These are phyloP conservation scores for Asteroscopus sphinx DNA, from an alignment of 2,888 invertebrate species.

Conservation along the genomic window DNA sequence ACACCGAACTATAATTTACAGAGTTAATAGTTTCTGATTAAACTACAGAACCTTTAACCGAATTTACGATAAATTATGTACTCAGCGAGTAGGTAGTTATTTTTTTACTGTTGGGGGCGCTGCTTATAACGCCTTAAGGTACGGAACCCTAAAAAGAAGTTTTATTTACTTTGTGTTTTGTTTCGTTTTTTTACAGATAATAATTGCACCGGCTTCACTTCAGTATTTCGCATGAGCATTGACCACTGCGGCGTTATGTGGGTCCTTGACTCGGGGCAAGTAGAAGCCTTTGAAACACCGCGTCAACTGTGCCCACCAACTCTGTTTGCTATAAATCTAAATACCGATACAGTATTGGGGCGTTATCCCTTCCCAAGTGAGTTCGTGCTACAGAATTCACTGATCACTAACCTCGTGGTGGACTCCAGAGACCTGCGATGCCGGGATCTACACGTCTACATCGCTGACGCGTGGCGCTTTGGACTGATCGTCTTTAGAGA, in stretches of 20 bases:
- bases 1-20: too few species aligned
- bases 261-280: slow-evolving; percentile 94
- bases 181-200: slow-evolving; percentile 70
- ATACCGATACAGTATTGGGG: slow-evolving; percentile 91
- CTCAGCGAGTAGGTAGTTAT: too few species aligned
- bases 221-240: slow-evolving; percentile 94
- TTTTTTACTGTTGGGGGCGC: too few species aligned
- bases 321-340: slow-evolving; percentile 92
- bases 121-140: too few species aligned
- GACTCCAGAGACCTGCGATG: slow-evolving; percentile 91
- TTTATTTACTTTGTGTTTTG: slow-evolving; percentile 1
- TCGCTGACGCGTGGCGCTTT: slow-evolving; percentile 92
- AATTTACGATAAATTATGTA: too few species aligned
- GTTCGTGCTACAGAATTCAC: slow-evolving; percentile 91
- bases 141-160: too few species aligned
- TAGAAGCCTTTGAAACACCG: slow-evolving; percentile 91
- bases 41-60: too few species aligned
- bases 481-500: slow-evolving; percentile 91
- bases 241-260: slow-evolving; percentile 94
- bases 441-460: slow-evolving; percentile 91
- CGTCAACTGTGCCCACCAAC: slow-evolving; percentile 93
- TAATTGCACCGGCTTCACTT: slow-evolving; percentile 91
- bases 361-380: slow-evolving; percentile 92
- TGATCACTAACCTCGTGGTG: slow-evolving; percentile 92
- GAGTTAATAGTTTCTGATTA: too few species aligned